Conservation (phyloP, 2,113 vertebrate species). For the Ginglymostoma cirratum region DNA sequence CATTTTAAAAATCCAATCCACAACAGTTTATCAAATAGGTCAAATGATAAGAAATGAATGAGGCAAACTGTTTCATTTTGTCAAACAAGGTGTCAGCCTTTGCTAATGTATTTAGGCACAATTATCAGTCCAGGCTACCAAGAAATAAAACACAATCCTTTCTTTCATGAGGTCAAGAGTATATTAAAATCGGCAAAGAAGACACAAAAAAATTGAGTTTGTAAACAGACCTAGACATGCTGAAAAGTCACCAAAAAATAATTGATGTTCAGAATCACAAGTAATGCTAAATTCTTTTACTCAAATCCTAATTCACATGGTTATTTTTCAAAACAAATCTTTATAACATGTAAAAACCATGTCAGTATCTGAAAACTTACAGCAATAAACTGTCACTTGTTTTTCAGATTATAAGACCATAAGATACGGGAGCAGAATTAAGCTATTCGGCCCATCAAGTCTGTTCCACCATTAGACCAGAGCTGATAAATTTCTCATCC, state of each 20-base stretch:
- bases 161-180: background rate
- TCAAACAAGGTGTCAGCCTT: background rate
- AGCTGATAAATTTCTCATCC: no score
- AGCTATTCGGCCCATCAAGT: no score
- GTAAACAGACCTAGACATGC: background rate
- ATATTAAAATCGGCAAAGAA: background rate
- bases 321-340: background rate
- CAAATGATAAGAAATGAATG: constrained; percentile 26
- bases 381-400: background rate
- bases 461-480: no score
- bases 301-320: background rate
- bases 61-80: background rate
- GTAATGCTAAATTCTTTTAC: background rate
- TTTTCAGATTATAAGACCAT: background rate
- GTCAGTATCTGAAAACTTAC: background rate
- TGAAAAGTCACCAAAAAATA: background rate
- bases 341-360: background rate
- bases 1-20: background rate
- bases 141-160: background rate
- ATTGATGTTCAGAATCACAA: background rate
- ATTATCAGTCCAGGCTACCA: background rate
- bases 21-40: background rate
- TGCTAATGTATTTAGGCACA: background rate
- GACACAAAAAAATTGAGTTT: background rate
- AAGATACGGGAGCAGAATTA: no score